Evolutionary conservation across 2,888 invertebrate genomes (phyloP), one percentile per base, ranked within the genome.

Genomic region (Chydorus sphaericus): DNA sequence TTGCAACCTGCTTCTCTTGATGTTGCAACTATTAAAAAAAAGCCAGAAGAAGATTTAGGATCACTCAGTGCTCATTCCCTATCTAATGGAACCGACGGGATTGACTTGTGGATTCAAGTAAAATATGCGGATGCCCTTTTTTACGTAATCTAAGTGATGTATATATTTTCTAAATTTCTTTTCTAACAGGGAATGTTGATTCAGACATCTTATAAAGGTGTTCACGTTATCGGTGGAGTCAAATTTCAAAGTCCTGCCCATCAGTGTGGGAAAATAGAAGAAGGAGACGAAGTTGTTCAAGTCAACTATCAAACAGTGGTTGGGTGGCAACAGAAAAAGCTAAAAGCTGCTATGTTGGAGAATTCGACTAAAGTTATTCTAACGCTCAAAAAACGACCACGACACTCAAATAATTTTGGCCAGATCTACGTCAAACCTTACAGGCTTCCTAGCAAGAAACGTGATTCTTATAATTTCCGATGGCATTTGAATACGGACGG

Each of bases 241-340:
- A 88, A 90, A 68, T 84, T 85, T 70, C 85, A 90, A 65, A 90
- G 91, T 52, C 90, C 92, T 2, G 92, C 94, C 38, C 91, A 93
- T 72, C 81, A 85, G 33, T 87, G 88, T 63, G 87, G 87, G 2
- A 89, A 88, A 72, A 84, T 97, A 65, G 92, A 92, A 71, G 85
- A 86, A 63, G 96, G 94, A 0, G 96, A 97, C 72, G 96, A 97
- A 75, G 88, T 97, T 63, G 85, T 96, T 39, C 90, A 92, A 76
- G 88, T 88, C 62, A 77, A 77, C 66, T 74, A 76, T 62, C 76
- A 78, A 63, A 77, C 77, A 39, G 77, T 78, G 62, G 73, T 73
- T 62, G 65, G 71, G 65, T 90, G 89, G 88, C 83, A 83, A 64
- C 75, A 82, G 56, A 82, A 83, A 65, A 83, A 83, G 61, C 81